Base-by-base conservation (phyloP, 2,888 invertebrate genomes). In the Apamea anceps region DNA sequence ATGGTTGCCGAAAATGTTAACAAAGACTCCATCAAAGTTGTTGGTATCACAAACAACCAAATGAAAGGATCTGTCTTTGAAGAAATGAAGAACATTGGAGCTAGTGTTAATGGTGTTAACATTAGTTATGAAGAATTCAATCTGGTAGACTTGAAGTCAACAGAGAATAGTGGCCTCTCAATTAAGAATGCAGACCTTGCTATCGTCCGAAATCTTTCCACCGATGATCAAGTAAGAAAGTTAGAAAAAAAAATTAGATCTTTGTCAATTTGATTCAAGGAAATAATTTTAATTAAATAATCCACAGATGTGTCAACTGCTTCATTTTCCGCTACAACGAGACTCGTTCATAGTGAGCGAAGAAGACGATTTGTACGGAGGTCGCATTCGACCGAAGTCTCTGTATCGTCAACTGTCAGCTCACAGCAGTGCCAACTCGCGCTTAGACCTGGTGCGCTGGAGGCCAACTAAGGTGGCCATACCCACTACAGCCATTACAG, bases 1-100 rank as follows among this genome's bases (percentile, higher is more conserved):
- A 89, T 91, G 12, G 88, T 92, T n/a, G 87, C 89, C 37, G 92
- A 92, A 86, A 92, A 92, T 79, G 65, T 89, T 2, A 89, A 87
- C 60, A 91, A 89, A 75, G 79, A 87, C 21, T 60, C 63, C 0
- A 80, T 92, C 2, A 89, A 87, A 28, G 80, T 90, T 18, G 63
- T 90, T 68, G 90, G 86, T 60, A 79, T 92, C 65, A 79, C 73
- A 45, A 72, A 85, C 62, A 21, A 70, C n/a, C 45, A 80, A 66
- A 60, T n/a, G 10, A 65, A 84, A 15, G 80, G 63, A 2, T 68
- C 75, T 60, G 65, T 91, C 57, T 89, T 88, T 66, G 80, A 88
- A 0, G 77, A 81, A 67, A 88, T 91, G 3, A 86, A 85, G 75
- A 81, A 82, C 0, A 72, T 90, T 71, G 79, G 73, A 12, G 65